Base-by-base conservation (phyloP, 2,113 vertebrate genomes). In the Danionella cerebrum region DNA sequence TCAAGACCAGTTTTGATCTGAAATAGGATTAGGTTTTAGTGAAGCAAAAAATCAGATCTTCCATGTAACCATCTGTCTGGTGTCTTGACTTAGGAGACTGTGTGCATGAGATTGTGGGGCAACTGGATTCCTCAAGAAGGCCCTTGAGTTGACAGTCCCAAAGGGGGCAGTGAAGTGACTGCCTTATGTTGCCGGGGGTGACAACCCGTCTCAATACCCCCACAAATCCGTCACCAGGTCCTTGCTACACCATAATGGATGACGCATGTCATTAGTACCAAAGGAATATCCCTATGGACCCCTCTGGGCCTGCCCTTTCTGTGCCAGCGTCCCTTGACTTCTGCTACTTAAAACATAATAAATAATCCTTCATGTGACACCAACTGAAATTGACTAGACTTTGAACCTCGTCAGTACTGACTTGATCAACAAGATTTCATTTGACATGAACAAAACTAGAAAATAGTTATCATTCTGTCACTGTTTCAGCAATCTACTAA, bases 311-410 rank as follows among this genome's bases (percentile, higher is more conserved):
- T 88, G 84, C 86, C 87, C 85, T 78, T 83, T 78, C 79, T 78
- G 79, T 84, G 73, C 69, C 76, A 71, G 74, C 75, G 77, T 45
- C 77, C 76, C 78, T 82, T 78, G 78, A 78, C 83, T 85, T 80
- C 79, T 81, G 84, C 83, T 87, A 84, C 83, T 87, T 87, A 82
- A 87, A 90, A 87, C 82, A 84, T 84, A 82, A 86, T 89, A 89
- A 89, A 89, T 89, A 90, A 88, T 85, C 84, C 79, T 90, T 89
- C 75, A 86, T 87, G 83, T 88, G 88, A 89, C 87, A 83, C 82
- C 57, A 62, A 69, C 80, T 74, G 81, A 84, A 89, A 88, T 88
- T 83, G 85, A 89, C 85, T 80, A 79, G 73, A 80, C 74, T 75
- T 84, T 86, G 79, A 87, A 74, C 71, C 58, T 80, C 84, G 82